Base-by-base conservation (phyloP, 2,113 vertebrate species). In the Ptilonorhynchus violaceus region DNA sequence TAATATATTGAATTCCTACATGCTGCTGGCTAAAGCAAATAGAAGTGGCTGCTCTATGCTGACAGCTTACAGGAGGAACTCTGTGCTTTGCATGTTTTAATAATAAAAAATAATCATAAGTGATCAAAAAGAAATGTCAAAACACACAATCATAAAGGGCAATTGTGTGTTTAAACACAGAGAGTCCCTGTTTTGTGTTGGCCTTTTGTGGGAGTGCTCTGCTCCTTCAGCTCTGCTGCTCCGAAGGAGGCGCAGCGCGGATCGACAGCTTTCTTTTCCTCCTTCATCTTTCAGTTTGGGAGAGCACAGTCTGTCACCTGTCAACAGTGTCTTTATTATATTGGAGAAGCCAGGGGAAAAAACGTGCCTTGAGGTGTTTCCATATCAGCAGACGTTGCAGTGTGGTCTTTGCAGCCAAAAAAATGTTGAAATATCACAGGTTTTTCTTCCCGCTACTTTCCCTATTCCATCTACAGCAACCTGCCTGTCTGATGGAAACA, bases 251-350 rank as follows among this genome's bases (percentile, higher is more conserved):
- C n/a, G 33, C 73, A 41, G 78, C 62, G 9, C 3, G 39, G 56
- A 46, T 20, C 31, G 35, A 80, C 93, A 90, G 84, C 73, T 27
- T 58, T 24, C 17, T 47, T 92, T 46, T 56, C n/a, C 72, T 35
- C 50, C 0, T 77, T 70, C 84, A 8, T 91, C 91, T 95, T 70
- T 92, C 89, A 85, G 62, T 64, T 25, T 33, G 73, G 85, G 37
- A 85, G 53, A 63, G n/a, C 64, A 67, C 7, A 13, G 46, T 53
- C 74, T 89, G 73, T 41, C 85, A 80, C 94, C 96, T 97, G 90
- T 97, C 97, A 97, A 75, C 96, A 7, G 95, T 3, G 37, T 27
- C 95, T 92, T 97, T 96, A 96, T 96, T 96, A 92, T 96, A 55
- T 21, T 67, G 67, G 70, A 93, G 93, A 75, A 93, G 56, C 56